Evolutionary conservation across 1,140 invertebrate species (phyloP).

Genomic region (Drosophila lowei): DNA sequence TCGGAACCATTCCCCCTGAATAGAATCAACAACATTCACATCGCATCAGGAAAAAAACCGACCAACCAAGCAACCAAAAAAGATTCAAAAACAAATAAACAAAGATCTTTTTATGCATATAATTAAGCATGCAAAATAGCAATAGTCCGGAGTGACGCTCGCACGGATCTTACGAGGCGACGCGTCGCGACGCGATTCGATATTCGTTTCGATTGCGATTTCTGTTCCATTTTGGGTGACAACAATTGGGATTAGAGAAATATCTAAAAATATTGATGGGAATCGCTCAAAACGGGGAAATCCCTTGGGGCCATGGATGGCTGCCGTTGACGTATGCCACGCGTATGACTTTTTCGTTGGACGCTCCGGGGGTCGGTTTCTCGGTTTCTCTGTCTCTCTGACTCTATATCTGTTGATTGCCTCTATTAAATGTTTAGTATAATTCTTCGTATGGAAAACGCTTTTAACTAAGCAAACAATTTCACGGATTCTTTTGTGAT

Average conservation of each 20-base stretch:
- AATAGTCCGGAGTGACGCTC: constrained; percentile 41
- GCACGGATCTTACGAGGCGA: constrained; percentile 17
- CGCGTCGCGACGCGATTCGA: background rate
- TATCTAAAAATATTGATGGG: constrained; percentile 9
- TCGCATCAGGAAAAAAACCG: constrained; percentile 16
- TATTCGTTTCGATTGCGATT: constrained; percentile 8
- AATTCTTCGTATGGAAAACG: constrained; percentile 39
- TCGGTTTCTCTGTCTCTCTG: too few species aligned
- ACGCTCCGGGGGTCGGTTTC: constrained; percentile 4
- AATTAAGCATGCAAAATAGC: constrained; percentile 74
- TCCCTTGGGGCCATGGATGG: constrained; percentile 32
- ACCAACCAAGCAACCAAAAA: constrained; percentile 20
- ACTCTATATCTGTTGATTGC: constrained; percentile 39
- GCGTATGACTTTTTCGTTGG: constrained; percentile 29
- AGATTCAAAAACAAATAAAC: constrained; percentile 56
- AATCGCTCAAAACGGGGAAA: constrained; percentile 38
- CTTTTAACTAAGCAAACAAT: constrained; percentile 34
- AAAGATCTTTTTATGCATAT: constrained; percentile 54
- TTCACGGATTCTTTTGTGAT: constrained; percentile 3
- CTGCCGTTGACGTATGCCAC: constrained; percentile 53
- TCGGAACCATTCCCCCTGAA: constrained; percentile 48
- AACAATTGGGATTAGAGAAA: constrained; percentile 47
- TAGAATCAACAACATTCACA: constrained; percentile 75
- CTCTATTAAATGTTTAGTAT: constrained; percentile 47
- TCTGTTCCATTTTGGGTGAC: constrained; percentile 52